Conservation (phyloP, 2,113 vertebrate species). For the Bos indicus region DNA sequence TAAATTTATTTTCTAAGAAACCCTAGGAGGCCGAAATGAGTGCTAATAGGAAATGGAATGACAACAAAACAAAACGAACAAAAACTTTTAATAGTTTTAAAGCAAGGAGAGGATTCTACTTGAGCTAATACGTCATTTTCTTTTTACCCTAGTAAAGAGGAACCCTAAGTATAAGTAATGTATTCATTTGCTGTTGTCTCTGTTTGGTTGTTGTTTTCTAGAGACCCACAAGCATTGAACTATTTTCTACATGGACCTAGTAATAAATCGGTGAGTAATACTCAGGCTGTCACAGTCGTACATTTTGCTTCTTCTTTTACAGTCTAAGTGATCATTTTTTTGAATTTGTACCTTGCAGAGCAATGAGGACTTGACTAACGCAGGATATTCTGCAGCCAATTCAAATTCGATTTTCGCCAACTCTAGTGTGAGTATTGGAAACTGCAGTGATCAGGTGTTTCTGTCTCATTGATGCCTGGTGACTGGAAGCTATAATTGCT, state of each 20-base stretch:
- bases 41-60: not conserved
- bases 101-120: not conserved
- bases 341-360: slow-evolving; percentile 77
- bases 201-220: slow-evolving; percentile 67
- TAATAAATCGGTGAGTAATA: slow-evolving; percentile 94
- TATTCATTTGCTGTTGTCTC: slow-evolving; percentile 25
- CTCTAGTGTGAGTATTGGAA: slow-evolving; percentile 86
- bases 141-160: not conserved
- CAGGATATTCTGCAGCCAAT: slow-evolving; percentile 92
- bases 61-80: not conserved
- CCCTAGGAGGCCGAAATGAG: not conserved
- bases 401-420: slow-evolving; percentile 93
- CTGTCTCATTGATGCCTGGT: not conserved
- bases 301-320: not conserved
- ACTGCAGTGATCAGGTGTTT: not conserved
- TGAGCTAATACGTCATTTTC: not conserved
- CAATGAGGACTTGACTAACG: slow-evolving; percentile 92
- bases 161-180: not conserved
- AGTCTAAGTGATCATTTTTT: slow-evolving; percentile 54
- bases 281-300: not conserved
- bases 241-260: slow-evolving; percentile 97
- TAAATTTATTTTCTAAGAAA: not conserved
- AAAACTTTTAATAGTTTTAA: not conserved
- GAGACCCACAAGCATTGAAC: slow-evolving; percentile 96
- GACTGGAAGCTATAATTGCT: not conserved